Conservation (phyloP, 2,113 vertebrate species). For the Bufo bufo region DNA sequence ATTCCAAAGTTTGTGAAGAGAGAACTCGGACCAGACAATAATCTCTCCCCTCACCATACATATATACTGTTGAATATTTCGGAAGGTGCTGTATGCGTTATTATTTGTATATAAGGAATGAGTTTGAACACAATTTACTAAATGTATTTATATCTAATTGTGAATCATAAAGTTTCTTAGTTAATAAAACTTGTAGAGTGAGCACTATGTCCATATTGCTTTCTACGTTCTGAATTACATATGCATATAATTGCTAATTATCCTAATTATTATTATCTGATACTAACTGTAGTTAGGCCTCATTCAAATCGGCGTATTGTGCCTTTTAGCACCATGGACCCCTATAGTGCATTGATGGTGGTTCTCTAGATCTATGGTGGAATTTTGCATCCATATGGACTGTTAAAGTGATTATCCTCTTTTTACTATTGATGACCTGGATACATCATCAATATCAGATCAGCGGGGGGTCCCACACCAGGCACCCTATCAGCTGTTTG, state of each 20-base stretch:
- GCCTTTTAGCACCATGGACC: no score
- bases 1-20: neutral
- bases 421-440: no score
- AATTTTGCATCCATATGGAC: neutral
- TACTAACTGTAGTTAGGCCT: no score
- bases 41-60: neutral
- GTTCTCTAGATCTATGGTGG: no score
- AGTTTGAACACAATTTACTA: slow-evolving; percentile 5
- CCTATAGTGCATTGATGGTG: no score
- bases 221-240: neutral
- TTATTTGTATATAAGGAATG: slow-evolving; percentile 43
- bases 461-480: no score
- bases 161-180: neutral
- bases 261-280: no score
- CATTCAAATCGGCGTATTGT: no score
- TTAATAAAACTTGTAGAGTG: slow-evolving; percentile 29
- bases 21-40: neutral
- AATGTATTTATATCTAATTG: slow-evolving; percentile 42
- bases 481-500: no score
- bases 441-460: no score
- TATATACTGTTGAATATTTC: neutral
- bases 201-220: neutral
- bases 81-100: neutral
- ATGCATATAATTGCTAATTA: neutral
- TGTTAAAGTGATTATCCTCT: neutral